Conservation (phyloP, 1,140 invertebrate genomes). For the Orchesella cincta region DNA sequence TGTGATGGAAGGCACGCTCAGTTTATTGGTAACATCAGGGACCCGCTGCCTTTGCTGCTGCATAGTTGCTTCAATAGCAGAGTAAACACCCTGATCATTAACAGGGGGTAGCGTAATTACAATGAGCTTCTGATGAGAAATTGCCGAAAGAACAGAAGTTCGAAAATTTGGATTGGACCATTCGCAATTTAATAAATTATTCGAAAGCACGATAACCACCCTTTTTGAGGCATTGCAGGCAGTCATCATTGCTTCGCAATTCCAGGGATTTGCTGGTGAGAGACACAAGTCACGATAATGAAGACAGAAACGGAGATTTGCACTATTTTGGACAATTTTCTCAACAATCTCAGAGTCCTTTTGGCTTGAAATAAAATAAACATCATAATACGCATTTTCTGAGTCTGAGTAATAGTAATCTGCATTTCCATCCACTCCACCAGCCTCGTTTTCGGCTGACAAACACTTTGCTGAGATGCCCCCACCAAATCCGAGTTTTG, state of each 20-base stretch:
- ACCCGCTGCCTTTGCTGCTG: background rate
- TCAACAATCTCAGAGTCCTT: conserved; percentile 87
- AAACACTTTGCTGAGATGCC: background rate
- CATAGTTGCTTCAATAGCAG: background rate
- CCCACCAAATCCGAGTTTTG: background rate
- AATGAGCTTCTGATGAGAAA: conserved; percentile 45
- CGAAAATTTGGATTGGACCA: conserved; percentile 80
- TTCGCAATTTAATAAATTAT: conserved; percentile 82
- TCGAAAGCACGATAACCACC: conserved; percentile 77
- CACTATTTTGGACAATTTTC: conserved; percentile 62
- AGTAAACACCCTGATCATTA: background rate
- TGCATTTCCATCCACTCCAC: background rate
- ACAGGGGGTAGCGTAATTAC: conserved; percentile 44
- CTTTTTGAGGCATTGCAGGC: conserved; percentile 53
- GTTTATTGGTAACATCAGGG: background rate
- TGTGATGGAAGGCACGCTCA: background rate
- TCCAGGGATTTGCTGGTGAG: conserved; percentile 46
- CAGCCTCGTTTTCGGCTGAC: background rate
- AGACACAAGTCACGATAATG: conserved; percentile 58
- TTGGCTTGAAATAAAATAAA: conserved; percentile 87
- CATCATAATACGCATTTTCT: conserved; percentile 87
- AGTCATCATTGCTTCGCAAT: conserved; percentile 41
- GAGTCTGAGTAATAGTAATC: conserved; percentile 61
- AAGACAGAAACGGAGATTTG: conserved; percentile 76
- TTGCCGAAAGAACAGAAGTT: conserved; percentile 68